Base-by-base conservation (phyloP, 2,888 invertebrate species). In the Drosophila vallismaia region DNA sequence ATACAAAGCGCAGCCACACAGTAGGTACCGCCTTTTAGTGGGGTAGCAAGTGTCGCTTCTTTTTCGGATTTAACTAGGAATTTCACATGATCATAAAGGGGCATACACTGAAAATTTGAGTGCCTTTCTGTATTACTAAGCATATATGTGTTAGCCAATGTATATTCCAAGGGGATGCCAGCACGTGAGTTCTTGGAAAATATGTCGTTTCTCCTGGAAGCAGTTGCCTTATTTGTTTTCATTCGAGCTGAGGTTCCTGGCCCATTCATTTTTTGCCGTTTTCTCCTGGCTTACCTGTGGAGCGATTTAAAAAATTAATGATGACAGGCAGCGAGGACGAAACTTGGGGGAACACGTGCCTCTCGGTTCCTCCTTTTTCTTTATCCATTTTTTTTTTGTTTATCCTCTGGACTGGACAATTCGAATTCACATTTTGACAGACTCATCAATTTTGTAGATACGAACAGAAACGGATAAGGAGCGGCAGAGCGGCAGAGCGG, bases 381-480 rank as follows among this genome's bases (percentile, higher is more conserved):
- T 56, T 68, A 58, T n/a, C 10, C 50, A 28, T 42, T 57, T 57
- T 45, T 57, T 45, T 45, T 36, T 53, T 33, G 12, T 49, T 49
- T 49, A 12, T 40, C 44, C 59, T 53, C 42, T 56, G 33, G 58
- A 36, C 26, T 28, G 53, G 58, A 81, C 80, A 75, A 81, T 78
- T 76, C 81, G 81, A 85, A 88, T 83, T 86, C 87, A 78, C 87
- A 87, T 87, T 87, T 82, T 88, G 87, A 88, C 87, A 88, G 79
- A 75, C 86, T 86, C 82, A 86, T 85, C 86, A 85, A 85, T 85
- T 85, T 85, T 85, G 85, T 84, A 85, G 85, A 85, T 85, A 85
- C 74, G 62, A 66, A 59, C 19, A 19, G 19, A 19, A 19, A 19
- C 19, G 19, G 19, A 19, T 19, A 19, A 1, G 19, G 2, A 19